phyloP scores from a whole-genome alignment of 2,113 vertebrate species.

The Lasiurus borealis region DNA sequence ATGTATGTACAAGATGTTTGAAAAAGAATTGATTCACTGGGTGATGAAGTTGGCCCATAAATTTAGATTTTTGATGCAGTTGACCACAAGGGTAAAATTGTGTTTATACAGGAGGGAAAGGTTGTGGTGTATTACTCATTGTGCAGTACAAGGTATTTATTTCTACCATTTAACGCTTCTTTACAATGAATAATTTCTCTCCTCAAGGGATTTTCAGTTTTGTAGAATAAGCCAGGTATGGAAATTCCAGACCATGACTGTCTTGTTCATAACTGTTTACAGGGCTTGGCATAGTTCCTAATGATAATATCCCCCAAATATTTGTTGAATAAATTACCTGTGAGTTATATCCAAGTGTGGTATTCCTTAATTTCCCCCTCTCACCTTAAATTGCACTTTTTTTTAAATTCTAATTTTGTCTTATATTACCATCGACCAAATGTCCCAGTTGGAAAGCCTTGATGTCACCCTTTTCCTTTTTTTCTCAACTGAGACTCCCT shows the following conservation, averaged over 20 bases:
- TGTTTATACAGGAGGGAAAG: neutral
- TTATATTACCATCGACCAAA: neutral
- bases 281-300: neutral
- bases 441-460: neutral
- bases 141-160: neutral
- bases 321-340: neutral
- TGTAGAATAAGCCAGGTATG: neutral
- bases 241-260: neutral
- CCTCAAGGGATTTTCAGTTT: neutral
- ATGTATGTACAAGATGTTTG: neutral
- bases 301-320: neutral
- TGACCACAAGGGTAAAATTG: neutral
- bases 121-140: neutral
- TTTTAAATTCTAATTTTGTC: neutral
- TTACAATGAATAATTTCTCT: neutral
- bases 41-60: neutral
- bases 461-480: neutral
- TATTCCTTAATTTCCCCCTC: neutral
- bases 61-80: neutral
- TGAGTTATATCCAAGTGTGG: neutral
- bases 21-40: constrained; percentile 3
- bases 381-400: neutral
- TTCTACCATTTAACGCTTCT: constrained; percentile 27
- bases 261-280: constrained; percentile 10
- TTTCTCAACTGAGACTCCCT: constrained; percentile 28